Percentiles rank a stretch among this genome's conserved stretches.
Conservation (phyloP, 2,113 vertebrate species). For the Tricholaema leucomelas region DNA sequence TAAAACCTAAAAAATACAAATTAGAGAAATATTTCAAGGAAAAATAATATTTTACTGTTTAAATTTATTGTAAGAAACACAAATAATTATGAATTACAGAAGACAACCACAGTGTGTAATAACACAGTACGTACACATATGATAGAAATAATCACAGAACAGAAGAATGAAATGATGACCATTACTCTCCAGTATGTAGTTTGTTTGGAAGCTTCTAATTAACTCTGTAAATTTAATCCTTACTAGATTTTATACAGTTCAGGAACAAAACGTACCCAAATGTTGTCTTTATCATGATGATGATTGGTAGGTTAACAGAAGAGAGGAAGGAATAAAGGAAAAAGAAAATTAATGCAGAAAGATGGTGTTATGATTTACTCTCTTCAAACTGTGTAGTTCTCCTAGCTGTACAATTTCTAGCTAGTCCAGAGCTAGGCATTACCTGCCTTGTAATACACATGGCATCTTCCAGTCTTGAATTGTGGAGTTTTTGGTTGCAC, state of each 20-base stretch:
- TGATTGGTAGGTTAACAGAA: constrained; percentile 1
- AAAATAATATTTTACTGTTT: constrained; percentile 33
- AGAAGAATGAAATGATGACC: constrained; percentile 43
- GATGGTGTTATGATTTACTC: neutral
- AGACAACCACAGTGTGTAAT: constrained; percentile 53
- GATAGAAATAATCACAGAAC: constrained; percentile 54
- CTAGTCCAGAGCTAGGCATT: neutral
- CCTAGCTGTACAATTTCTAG: neutral
- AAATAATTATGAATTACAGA: constrained; percentile 68
- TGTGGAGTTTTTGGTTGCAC: neutral
- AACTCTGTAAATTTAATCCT: constrained; percentile 33
- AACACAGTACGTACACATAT: constrained; percentile 52
- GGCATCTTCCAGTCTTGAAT: neutral
- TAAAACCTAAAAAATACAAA: neutral
- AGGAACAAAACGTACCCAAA: constrained; percentile 11
- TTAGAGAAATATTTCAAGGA: constrained; percentile 55
- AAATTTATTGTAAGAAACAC: constrained; percentile 67
- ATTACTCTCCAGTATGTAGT: neutral
- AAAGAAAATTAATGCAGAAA: constrained; percentile 26
- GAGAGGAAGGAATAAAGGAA: neutral
- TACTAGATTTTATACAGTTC: constrained; percentile 24
- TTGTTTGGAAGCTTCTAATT: constrained; percentile 40
- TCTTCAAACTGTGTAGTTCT: constrained; percentile 16
- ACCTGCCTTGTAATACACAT: neutral
- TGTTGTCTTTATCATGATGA: neutral